Conservation (phyloP, 2,797 vertebrate species). For the Vipera latastei region DNA sequence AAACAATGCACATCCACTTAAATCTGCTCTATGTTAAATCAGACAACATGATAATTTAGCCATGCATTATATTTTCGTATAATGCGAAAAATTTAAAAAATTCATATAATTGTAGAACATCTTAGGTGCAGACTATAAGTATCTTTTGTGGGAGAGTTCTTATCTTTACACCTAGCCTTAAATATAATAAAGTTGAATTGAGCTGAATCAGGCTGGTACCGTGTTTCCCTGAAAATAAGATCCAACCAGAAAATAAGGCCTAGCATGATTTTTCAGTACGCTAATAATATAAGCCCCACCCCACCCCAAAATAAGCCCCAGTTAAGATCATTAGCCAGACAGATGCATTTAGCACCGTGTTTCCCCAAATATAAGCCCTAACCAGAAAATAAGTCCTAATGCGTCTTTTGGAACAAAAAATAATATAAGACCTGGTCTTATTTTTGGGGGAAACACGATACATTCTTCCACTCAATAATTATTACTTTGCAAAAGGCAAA, state of each 20-base stretch:
- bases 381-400: too few species aligned
- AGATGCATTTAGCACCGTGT: too few species aligned
- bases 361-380: too few species aligned
- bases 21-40: background rate
- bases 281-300: too few species aligned
- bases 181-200: background rate
- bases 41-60: background rate
- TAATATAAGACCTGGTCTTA: too few species aligned
- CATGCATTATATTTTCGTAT: background rate
- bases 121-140: background rate
- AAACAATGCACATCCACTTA: background rate
- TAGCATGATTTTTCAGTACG: too few species aligned
- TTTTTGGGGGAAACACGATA: too few species aligned
- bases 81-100: background rate
- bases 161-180: background rate
- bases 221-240: too few species aligned
- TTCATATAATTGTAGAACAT: background rate
- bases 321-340: too few species aligned
- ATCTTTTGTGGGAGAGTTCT: background rate
- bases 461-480: background rate
- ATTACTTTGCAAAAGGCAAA: background rate
- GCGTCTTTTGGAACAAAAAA: too few species aligned
- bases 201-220: background rate
- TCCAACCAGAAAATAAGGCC: too few species aligned
- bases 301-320: too few species aligned